These are phyloP conservation scores for Watsonalla binaria DNA, from an alignment of 2,888 invertebrate genomes.

Conservation along the genomic window DNA sequence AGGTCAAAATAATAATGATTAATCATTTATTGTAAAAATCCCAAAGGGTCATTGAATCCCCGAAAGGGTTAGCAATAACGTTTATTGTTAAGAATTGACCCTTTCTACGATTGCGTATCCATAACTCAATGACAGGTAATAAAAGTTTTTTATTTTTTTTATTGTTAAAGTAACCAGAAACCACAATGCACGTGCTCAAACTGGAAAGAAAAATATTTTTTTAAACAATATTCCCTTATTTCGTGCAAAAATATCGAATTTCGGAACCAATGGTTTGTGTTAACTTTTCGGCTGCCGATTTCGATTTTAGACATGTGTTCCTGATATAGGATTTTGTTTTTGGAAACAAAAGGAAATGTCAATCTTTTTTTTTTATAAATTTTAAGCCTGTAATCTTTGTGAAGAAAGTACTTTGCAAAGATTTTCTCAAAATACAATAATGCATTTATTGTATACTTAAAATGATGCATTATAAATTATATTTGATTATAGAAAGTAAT, in stretches of 20 bases:
- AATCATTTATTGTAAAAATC: slow-evolving; percentile 15
- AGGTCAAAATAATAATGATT: slow-evolving; percentile 16
- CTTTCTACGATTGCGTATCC: slow-evolving; percentile 59
- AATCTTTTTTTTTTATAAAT: slow-evolving; percentile 32
- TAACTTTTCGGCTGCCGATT: slow-evolving; percentile 49
- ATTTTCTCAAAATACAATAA: too few relatives aligned
- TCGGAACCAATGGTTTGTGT: slow-evolving; percentile 35
- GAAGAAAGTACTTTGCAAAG: too few relatives aligned
- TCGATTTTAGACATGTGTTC: slow-evolving; percentile 61
- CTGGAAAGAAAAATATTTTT: slow-evolving; percentile 68
- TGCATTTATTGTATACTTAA: too few relatives aligned
- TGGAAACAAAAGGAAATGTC: slow-evolving; percentile 50
- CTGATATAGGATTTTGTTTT: slow-evolving; percentile 44
- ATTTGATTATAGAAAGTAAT: too few relatives aligned
- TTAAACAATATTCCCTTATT: slow-evolving; percentile 62
- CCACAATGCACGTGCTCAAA: slow-evolving; percentile 60
- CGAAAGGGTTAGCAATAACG: slow-evolving; percentile 49
- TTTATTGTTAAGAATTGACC: slow-evolving; percentile 55
- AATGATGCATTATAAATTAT: too few relatives aligned
- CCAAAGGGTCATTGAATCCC: slow-evolving; percentile 41
- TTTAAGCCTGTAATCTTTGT: not conserved
- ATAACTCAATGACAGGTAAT: slow-evolving; percentile 59
- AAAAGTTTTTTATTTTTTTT: slow-evolving; percentile 33
- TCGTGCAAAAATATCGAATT: slow-evolving; percentile 71
- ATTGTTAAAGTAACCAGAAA: slow-evolving; percentile 52